These are phyloP conservation scores for Alethe castanea DNA, from an alignment of 2,113 vertebrate genomes.

Conservation along the genomic window DNA sequence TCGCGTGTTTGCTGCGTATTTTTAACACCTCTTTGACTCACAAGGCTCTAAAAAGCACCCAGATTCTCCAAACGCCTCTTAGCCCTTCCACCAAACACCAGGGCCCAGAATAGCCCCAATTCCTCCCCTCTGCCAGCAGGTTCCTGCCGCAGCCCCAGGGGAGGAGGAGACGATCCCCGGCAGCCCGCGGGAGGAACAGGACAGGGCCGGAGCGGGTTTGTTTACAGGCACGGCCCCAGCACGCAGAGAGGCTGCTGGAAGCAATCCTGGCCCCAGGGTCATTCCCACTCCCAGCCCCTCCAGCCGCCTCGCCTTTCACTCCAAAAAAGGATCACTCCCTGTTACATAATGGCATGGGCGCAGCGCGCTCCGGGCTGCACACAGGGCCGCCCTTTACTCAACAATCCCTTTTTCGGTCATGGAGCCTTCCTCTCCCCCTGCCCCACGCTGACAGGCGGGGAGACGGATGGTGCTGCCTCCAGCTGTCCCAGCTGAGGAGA, in stretches of 20 bases:
- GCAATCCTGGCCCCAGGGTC: not conserved
- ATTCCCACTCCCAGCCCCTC: not conserved
- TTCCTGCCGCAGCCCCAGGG: not conserved
- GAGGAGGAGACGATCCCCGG: not conserved
- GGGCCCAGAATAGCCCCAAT: slow-evolving; percentile 16
- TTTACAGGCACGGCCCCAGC: slow-evolving; percentile 27
- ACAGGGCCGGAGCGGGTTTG: not conserved
- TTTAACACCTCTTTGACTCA: slow-evolving; percentile 50
- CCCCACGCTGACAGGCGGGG: slow-evolving; percentile 8
- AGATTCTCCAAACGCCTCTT: not conserved
- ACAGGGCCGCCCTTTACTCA: slow-evolving; percentile 57
- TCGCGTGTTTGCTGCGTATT: not conserved
- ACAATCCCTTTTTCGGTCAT: slow-evolving; percentile 83
- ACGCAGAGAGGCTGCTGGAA: not conserved
- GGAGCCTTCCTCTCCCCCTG: slow-evolving; percentile 37
- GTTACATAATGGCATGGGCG: slow-evolving; percentile 69
- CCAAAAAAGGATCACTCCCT: slow-evolving; percentile 61
- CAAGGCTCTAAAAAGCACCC: slow-evolving; percentile 23
- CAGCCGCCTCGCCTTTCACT: not conserved
- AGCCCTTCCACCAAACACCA: not conserved
- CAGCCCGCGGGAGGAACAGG: not conserved
- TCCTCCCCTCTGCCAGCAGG: not conserved
- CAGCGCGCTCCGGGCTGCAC: not conserved
- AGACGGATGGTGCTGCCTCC: slow-evolving; percentile 58
- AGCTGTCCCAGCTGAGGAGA: not conserved